Conservation (phyloP, 2,797 vertebrate species). For the Pelobates cultripes region DNA sequence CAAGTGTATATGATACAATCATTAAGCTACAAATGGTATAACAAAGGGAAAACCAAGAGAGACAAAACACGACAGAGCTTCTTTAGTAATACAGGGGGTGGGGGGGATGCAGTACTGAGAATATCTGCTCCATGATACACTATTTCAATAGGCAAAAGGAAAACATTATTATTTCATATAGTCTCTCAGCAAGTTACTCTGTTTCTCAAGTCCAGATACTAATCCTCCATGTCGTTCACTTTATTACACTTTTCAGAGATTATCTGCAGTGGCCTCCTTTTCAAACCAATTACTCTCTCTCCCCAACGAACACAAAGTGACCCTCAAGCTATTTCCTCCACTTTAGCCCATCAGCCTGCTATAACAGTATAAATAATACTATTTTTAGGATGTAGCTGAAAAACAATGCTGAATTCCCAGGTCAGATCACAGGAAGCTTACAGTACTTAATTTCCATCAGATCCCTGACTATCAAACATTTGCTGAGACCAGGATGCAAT, state of each 20-base stretch:
- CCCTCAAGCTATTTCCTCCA: conserved; percentile 40
- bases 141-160: not conserved
- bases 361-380: conserved; percentile 33
- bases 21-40: too few species aligned
- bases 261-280: conserved; percentile 45
- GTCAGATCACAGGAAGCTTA: conserved; percentile 44
- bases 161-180: conserved; percentile 2
- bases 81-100: too few species aligned
- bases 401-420: conserved; percentile 49
- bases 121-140: not conserved
- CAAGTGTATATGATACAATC: too few species aligned
- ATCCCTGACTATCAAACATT: conserved; percentile 38
- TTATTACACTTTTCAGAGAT: conserved; percentile 26
- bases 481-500: conserved; percentile 48
- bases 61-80: too few species aligned
- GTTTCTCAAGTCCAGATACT: conserved; percentile 16
- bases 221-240: not conserved
- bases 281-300: conserved; percentile 31
- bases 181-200: not conserved
- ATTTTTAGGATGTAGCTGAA: conserved; percentile 49
- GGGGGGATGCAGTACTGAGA: too few species aligned
- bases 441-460: conserved; percentile 40
- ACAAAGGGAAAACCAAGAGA: too few species aligned
- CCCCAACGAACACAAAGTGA: conserved; percentile 37
- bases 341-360: conserved; percentile 38